Conservation (phyloP, 2,797 vertebrate species). For the Cygnus olor region DNA sequence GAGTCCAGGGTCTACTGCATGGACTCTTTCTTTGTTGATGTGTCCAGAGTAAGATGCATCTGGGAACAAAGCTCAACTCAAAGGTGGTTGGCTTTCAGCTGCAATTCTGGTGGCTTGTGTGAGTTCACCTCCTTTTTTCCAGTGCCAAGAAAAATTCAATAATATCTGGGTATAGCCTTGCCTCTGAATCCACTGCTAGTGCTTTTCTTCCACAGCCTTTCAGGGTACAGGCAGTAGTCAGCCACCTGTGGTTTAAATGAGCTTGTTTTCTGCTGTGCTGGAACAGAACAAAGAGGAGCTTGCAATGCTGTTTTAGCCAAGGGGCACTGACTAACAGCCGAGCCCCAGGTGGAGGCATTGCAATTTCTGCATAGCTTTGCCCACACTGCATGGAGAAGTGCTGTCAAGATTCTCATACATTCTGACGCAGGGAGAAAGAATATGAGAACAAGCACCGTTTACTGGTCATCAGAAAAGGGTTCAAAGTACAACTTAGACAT, state of each 20-base stretch:
- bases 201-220: background rate
- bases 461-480: background rate
- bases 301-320: background rate
- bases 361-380: background rate
- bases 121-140: background rate
- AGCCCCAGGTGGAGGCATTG: background rate
- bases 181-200: background rate
- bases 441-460: background rate
- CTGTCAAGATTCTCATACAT: background rate
- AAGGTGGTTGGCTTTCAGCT: background rate
- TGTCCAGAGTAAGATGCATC: background rate
- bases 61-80: background rate
- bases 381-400: background rate
- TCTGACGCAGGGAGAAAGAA: background rate
- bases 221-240: background rate
- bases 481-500: background rate
- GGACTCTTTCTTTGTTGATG: background rate
- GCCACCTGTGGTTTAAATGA: conserved; percentile 21
- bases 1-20: background rate
- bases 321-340: background rate
- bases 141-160: conserved; percentile 23
- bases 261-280: conserved; percentile 15
- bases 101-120: background rate
- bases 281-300: conserved; percentile 16
- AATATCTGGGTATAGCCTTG: background rate